Evolutionary conservation across 2,888 invertebrate genomes (phyloP).

Genomic region (Zele albiditarsus): DNA sequence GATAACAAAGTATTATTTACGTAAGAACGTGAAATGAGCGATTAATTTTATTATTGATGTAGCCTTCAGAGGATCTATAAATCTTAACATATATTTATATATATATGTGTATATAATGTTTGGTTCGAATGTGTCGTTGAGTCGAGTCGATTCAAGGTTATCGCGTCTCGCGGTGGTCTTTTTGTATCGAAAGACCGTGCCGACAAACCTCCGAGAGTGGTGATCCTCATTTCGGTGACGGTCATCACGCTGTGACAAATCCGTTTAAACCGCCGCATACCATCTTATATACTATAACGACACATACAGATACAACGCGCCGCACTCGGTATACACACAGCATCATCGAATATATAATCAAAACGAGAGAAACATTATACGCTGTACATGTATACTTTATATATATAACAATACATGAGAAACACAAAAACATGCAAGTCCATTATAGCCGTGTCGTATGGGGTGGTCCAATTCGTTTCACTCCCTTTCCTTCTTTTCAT

Average conservation of each 20-base stretch:
- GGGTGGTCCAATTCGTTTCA: conserved; percentile 57
- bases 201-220: conserved; percentile 51
- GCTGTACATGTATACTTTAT: background rate
- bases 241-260: conserved; percentile 58
- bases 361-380: too few relatives aligned
- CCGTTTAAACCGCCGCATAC: conserved; percentile 57
- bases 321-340: too few relatives aligned
- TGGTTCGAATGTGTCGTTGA: conserved; percentile 25
- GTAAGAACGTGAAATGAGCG: conserved; percentile 9
- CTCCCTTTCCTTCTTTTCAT: conserved; percentile 46
- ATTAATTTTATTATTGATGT: conserved; percentile 39
- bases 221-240: conserved; percentile 49
- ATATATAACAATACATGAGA: conserved; percentile 28
- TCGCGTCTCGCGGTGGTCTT: conserved; percentile 47
- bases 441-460: conserved; percentile 38
- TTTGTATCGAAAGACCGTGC: conserved; percentile 41
- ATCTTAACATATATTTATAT: background rate
- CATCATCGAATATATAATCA: too few relatives aligned
- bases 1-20: conserved; percentile 9
- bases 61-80: conserved; percentile 20
- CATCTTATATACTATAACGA: conserved; percentile 43
- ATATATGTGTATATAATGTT: background rate
- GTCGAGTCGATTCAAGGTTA: conserved; percentile 46
- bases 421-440: conserved; percentile 38
- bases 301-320: conserved; percentile 29